phyloP scores from a whole-genome alignment of 2,888 invertebrate species.

The Nysson spinosus region DNA sequence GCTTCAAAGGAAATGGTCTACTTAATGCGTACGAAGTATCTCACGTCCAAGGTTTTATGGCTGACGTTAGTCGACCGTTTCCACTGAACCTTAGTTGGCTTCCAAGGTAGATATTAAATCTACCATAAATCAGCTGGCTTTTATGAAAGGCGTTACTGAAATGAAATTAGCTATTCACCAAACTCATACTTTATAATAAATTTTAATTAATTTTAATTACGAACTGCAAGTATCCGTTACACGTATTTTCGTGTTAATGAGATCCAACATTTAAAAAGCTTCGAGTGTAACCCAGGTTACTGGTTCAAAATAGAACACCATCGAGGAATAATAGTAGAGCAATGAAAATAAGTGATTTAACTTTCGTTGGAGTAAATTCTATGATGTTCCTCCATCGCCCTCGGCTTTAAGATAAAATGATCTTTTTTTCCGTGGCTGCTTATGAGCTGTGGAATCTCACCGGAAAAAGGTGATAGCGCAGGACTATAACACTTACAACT shows the following conservation, averaged over 20 bases:
- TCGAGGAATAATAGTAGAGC: background rate
- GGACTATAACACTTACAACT: conserved; percentile 12
- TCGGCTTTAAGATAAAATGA: background rate
- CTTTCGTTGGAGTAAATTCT: background rate
- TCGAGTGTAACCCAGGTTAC: too few species aligned
- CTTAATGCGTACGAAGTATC: too few species aligned
- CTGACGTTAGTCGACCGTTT: conserved; percentile 9
- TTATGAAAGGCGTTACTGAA: background rate
- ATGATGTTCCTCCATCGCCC: background rate
- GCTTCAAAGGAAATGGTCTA: too few species aligned
- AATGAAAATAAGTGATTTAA: conserved; percentile 8
- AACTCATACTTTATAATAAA: too few species aligned
- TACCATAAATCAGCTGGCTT: conserved; percentile 6
- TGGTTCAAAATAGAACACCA: too few species aligned
- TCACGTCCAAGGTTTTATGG: too few species aligned
- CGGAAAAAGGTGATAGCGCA: background rate
- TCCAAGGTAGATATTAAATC: conserved; percentile 1
- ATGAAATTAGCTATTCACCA: conserved; percentile 6
- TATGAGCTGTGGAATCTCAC: conserved; percentile 3
- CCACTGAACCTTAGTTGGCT: background rate
- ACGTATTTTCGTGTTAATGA: too few species aligned
- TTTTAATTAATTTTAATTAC: conserved; percentile 1
- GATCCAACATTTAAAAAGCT: too few species aligned
- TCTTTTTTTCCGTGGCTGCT: conserved; percentile 1
- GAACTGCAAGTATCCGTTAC: background rate